Conservation (phyloP, 2,888 invertebrate species). For the Drosophila suboccidentalis region DNA sequence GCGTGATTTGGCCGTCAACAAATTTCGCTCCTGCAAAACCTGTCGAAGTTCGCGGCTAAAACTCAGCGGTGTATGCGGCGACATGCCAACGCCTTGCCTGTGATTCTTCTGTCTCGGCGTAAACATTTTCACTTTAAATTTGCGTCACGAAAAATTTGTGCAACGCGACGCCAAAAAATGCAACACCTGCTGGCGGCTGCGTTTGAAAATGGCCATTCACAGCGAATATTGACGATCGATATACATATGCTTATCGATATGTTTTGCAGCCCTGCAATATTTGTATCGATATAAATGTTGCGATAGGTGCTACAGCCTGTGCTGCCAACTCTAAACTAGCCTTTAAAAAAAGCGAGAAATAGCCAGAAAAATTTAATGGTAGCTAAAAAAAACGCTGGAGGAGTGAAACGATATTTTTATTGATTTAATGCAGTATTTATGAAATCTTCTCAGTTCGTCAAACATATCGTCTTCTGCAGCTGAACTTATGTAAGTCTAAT, state of each 20-base stretch:
- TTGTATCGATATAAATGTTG: background rate
- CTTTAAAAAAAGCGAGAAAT: no score
- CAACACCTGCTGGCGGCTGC: conserved; percentile 71
- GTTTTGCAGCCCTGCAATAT: background rate
- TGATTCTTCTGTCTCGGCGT: conserved; percentile 73
- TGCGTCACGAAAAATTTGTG: conserved; percentile 32
- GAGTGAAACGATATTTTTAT: no score
- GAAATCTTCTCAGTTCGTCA: no score
- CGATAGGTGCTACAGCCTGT: no score
- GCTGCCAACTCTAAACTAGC: no score
- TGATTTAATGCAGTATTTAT: no score
- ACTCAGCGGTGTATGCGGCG: conserved; percentile 85
- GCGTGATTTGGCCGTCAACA: conserved; percentile 88
- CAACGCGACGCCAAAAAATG: conserved; percentile 63
- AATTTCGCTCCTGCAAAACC: conserved; percentile 88
- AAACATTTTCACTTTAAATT: conserved; percentile 67
- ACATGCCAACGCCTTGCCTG: conserved; percentile 33
- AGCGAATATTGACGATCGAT: background rate
- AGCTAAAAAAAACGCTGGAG: no score
- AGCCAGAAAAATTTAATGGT: no score
- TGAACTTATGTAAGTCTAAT: no score
- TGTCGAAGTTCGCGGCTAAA: conserved; percentile 88
- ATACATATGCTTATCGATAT: background rate
- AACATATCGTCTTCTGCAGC: no score
- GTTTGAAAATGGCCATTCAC: conserved; percentile 55